These are phyloP conservation scores for Podabrus alpinus DNA, from an alignment of 2,888 invertebrate species.

Conservation along the genomic window DNA sequence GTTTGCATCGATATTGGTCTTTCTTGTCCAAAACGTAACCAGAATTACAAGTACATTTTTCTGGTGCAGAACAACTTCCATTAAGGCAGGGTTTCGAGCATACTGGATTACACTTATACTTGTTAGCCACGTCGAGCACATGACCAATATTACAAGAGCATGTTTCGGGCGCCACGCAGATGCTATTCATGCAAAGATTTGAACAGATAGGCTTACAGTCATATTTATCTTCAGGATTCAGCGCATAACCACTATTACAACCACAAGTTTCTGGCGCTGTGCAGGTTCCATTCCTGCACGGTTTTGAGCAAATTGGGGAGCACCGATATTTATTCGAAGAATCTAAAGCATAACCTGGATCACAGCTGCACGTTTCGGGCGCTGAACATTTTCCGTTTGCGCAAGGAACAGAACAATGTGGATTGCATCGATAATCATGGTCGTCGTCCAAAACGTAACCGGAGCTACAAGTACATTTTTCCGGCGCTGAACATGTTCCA, in stretches of 20 bases:
- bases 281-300: conserved; percentile 48
- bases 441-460: conserved; percentile 37
- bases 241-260: conserved; percentile 60
- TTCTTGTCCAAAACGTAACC: neutral
- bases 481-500: conserved; percentile 12
- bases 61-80: conserved; percentile 40
- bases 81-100: conserved; percentile 17
- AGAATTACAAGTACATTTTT: conserved; percentile 17
- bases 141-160: conserved; percentile 52
- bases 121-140: conserved; percentile 25
- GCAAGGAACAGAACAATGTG: conserved; percentile 32
- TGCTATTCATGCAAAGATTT: conserved; percentile 52
- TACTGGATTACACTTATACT: conserved; percentile 25
- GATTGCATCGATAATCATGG: neutral
- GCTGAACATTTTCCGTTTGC: conserved; percentile 46
- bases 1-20: conserved; percentile 26
- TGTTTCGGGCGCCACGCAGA: conserved; percentile 46
- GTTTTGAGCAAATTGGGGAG: conserved; percentile 20
- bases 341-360: conserved; percentile 12
- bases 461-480: neutral
- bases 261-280: conserved; percentile 47
- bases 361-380: conserved; percentile 51
- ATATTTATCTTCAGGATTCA: conserved; percentile 22
- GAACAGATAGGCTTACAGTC: conserved; percentile 37
- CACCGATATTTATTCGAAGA: neutral